Evolutionary conservation across 2,888 invertebrate genomes (phyloP).

Genomic region (Unio pictorum): DNA sequence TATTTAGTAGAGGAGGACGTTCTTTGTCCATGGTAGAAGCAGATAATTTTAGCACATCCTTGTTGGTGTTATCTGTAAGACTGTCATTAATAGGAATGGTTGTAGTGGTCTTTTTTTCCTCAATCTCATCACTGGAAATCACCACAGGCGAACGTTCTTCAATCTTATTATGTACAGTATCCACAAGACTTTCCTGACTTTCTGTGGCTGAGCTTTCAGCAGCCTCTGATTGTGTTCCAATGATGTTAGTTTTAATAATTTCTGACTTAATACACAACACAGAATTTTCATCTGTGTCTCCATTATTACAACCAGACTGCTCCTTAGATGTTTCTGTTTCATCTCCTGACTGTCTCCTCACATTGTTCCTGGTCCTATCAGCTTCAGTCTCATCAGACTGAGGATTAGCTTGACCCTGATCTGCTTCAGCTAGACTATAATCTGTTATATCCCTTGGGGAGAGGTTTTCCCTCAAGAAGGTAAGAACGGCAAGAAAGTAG

Average conservation of each 20-base stretch:
- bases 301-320: neutral
- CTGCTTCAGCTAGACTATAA: neutral
- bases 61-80: too few relatives aligned
- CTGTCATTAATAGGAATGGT: too few relatives aligned
- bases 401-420: conserved; percentile 6
- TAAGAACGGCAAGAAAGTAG: conserved; percentile 57
- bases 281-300: neutral
- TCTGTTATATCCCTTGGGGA: conserved; percentile 16
- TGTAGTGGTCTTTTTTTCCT: too few relatives aligned
- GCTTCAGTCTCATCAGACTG: neutral
- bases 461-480: conserved; percentile 41
- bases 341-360: neutral
- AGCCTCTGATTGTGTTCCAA: too few relatives aligned
- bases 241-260: neutral
- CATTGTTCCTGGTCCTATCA: neutral
- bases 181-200: too few relatives aligned
- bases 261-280: neutral
- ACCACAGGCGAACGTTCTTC: too few relatives aligned
- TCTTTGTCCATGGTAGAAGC: neutral
- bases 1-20: neutral
- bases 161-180: too few relatives aligned
- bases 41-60: too few relatives aligned
- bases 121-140: too few relatives aligned
- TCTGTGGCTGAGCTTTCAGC: too few relatives aligned
- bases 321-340: neutral